Conservation (phyloP, 1,140 invertebrate genomes). For the Thaumetopoea pityocampa region DNA sequence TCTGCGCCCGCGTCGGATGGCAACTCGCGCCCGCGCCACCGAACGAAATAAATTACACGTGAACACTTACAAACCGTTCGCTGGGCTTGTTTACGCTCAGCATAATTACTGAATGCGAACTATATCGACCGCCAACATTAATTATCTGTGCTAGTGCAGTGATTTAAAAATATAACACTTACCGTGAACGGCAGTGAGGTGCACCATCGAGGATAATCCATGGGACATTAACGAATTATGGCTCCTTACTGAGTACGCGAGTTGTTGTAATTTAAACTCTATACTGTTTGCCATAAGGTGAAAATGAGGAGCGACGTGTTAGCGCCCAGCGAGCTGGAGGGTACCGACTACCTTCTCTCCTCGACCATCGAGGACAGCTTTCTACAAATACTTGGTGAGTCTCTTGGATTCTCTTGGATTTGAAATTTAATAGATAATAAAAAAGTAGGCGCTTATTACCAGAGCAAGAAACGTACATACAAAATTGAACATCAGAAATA, state of each 20-base stretch:
- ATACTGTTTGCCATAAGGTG: slow-evolving; percentile 31
- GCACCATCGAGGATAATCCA: slow-evolving; percentile 14
- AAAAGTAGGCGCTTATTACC: too few relatives aligned
- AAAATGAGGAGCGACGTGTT: slow-evolving; percentile 73
- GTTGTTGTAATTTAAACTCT: slow-evolving; percentile 34
- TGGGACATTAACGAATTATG: slow-evolving; percentile 14
- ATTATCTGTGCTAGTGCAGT: slow-evolving; percentile 6
- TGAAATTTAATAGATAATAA: too few relatives aligned
- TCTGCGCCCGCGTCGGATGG: slow-evolving; percentile 19
- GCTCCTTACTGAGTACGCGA: slow-evolving; percentile 12
- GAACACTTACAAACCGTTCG: slow-evolving; percentile 36
- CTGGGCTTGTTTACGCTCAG: slow-evolving; percentile 37
- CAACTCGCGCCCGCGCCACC: slow-evolving; percentile 24
- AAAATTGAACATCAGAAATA: too few relatives aligned
- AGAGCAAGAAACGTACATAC: too few relatives aligned
- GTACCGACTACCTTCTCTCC: slow-evolving; percentile 78
- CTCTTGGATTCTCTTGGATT: too few relatives aligned
- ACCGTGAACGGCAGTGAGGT: slow-evolving; percentile 21
- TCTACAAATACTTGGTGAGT: slow-evolving; percentile 78
- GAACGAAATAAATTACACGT: slow-evolving; percentile 33
- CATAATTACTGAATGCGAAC: slow-evolving; percentile 24
- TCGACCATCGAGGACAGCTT: slow-evolving; percentile 78
- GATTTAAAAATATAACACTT: background rate
- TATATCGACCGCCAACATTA: slow-evolving; percentile 15
- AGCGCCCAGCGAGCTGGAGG: slow-evolving; percentile 76